Evolutionary conservation across 53 echinoderm and acorn worm genomes (phyloP).

Genomic region (Mesocentrotus franciscanus): DNA sequence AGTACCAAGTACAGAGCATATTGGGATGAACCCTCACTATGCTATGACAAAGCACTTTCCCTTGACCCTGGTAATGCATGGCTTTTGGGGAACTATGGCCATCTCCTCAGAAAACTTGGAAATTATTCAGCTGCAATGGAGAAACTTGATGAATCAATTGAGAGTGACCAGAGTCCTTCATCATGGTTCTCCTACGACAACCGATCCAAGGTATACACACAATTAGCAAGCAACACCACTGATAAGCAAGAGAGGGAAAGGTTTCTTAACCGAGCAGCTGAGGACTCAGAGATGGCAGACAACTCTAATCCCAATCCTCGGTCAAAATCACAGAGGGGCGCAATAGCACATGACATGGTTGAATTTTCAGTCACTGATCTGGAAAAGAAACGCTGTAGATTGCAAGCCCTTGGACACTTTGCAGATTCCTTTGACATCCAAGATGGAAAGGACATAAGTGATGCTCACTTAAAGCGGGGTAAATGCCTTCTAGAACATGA

Average conservation of each 20-base stretch:
- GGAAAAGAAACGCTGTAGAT: background rate
- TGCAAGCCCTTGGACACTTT: constrained; percentile 35
- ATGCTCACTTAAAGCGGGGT: constrained; percentile 36
- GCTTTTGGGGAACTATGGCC: constrained; percentile 49
- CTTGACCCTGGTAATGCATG: constrained; percentile 57
- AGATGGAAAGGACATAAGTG: constrained; percentile 34
- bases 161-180: constrained; percentile 18
- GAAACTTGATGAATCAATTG: constrained; percentile 10
- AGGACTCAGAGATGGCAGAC: background rate
- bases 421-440: constrained; percentile 9
- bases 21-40: constrained; percentile 33
- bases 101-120: background rate
- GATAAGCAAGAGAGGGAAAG: background rate
- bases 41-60: constrained; percentile 41
- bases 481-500: constrained; percentile 1
- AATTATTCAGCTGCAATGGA: constrained; percentile 1
- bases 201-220: background rate
- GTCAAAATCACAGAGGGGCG: background rate
- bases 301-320: constrained; percentile 31
- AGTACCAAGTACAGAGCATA: background rate
- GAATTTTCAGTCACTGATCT: background rate
- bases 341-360: background rate
- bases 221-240: background rate
- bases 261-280: background rate
- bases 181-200: constrained; percentile 44